These are phyloP conservation scores for Cetonia aurata DNA, from an alignment of 2,888 invertebrate species.

Conservation along the genomic window DNA sequence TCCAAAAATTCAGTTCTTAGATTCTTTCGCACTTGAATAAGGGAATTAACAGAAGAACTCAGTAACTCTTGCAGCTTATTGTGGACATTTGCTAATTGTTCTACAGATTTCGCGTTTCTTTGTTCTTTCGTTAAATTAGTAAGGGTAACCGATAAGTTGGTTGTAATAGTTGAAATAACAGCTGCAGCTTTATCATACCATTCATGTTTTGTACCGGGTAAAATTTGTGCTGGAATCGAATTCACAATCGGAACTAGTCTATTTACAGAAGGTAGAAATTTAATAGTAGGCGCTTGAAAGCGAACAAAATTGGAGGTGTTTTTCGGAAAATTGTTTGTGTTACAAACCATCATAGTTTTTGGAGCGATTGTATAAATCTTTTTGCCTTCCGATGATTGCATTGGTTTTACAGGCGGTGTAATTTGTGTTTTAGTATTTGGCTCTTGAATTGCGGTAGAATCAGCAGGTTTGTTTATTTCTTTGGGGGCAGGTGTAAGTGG, in stretches of 20 bases:
- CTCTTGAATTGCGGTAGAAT: neutral
- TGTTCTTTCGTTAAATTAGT: conserved; percentile 69
- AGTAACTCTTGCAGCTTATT: conserved; percentile 70
- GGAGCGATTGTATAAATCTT: conserved; percentile 36
- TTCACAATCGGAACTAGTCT: conserved; percentile 38
- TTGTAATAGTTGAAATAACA: conserved; percentile 71
- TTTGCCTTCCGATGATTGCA: conserved; percentile 23
- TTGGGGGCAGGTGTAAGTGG: conserved; percentile 20
- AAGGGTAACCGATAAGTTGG: conserved; percentile 70
- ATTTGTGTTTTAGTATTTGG: conserved; percentile 7
- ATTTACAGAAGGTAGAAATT: conserved; percentile 37
- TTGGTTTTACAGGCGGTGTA: conserved; percentile 2
- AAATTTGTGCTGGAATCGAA: conserved; percentile 45
- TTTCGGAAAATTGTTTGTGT: conserved; percentile 32
- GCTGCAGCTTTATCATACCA: conserved; percentile 73
- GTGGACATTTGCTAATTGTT: conserved; percentile 69
- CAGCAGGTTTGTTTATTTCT: neutral
- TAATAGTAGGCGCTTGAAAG: conserved; percentile 42
- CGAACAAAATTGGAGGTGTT: conserved; percentile 26
- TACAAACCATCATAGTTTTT: conserved; percentile 32
- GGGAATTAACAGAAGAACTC: conserved; percentile 69
- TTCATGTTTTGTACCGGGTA: conserved; percentile 62
- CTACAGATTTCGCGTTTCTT: conserved; percentile 67
- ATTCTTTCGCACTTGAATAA: conserved; percentile 71
- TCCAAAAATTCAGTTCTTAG: conserved; percentile 70